Evolutionary conservation across 2,888 invertebrate species (phyloP).

Genomic region (Agriopis marginaria): DNA sequence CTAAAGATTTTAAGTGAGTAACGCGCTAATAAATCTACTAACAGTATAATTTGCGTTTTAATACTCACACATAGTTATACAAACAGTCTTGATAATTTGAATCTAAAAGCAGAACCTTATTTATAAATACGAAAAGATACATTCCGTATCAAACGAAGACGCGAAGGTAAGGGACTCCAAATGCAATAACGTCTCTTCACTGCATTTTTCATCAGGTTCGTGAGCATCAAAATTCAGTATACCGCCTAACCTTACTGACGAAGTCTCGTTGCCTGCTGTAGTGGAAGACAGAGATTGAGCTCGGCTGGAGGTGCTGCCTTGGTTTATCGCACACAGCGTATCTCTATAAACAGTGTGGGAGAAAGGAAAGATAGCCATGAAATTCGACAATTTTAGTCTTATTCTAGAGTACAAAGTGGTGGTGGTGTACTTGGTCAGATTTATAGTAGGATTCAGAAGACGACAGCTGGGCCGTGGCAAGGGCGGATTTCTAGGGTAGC

Average conservation of each 20-base stretch:
- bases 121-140: constrained; percentile 30
- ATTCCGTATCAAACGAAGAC: constrained; percentile 33
- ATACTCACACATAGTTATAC: not conserved
- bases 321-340: not conserved
- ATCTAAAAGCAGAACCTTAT: constrained; percentile 18
- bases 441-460: too few relatives aligned
- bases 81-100: not conserved
- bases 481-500: too few relatives aligned
- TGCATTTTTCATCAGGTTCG: constrained; percentile 63
- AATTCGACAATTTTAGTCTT: too few relatives aligned
- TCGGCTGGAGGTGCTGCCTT: not conserved
- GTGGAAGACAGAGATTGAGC: constrained; percentile 3
- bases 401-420: too few relatives aligned
- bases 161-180: constrained; percentile 38
- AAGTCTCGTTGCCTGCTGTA: constrained; percentile 37
- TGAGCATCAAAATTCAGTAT: constrained; percentile 56
- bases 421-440: too few relatives aligned
- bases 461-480: too few relatives aligned
- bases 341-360: not conserved
- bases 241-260: constrained; percentile 44
- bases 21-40: too few relatives aligned
- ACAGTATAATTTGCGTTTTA: not conserved
- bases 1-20: too few relatives aligned
- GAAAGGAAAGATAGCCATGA: not conserved
- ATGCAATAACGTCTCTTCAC: constrained; percentile 52